Conservation (phyloP, 2,888 invertebrate genomes). For the Chymomyza fuscimana region DNA sequence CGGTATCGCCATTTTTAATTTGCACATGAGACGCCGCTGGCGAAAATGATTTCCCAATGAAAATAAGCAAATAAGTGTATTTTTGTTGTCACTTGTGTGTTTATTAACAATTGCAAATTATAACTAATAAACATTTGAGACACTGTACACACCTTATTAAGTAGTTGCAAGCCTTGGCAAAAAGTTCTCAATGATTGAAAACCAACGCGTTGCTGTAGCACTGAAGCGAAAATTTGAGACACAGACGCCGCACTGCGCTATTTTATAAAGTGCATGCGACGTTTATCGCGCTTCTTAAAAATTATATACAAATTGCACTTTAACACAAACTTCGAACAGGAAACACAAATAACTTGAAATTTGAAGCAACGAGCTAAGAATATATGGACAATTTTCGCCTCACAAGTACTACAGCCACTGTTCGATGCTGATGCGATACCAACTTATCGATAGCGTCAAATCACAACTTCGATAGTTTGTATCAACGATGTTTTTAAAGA, state of each 20-base stretch:
- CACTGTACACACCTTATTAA: background rate
- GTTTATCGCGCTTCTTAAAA: background rate
- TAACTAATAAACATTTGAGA: background rate
- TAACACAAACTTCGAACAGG: background rate
- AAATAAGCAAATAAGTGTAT: background rate
- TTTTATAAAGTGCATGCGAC: background rate
- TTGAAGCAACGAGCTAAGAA: background rate
- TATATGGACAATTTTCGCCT: background rate
- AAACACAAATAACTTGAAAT: background rate
- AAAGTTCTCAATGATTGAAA: background rate
- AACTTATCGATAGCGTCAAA: background rate
- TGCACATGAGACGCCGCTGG: constrained; percentile 48
- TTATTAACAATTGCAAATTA: background rate
- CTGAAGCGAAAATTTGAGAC: background rate
- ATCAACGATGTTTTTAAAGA: background rate
- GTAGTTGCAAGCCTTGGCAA: background rate
- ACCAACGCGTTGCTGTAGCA: background rate
- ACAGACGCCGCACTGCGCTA: background rate
- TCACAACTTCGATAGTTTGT: background rate
- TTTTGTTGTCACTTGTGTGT: background rate
- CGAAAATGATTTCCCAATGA: background rate
- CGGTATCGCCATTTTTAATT: constrained; percentile 68
- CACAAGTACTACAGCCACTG: background rate
- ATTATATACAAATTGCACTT: background rate
- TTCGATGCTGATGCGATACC: background rate